Evolutionary conservation across 2,888 invertebrate species (phyloP), one percentile per base, ranked within the genome.

Genomic region (Drosophila subsilvestris): DNA sequence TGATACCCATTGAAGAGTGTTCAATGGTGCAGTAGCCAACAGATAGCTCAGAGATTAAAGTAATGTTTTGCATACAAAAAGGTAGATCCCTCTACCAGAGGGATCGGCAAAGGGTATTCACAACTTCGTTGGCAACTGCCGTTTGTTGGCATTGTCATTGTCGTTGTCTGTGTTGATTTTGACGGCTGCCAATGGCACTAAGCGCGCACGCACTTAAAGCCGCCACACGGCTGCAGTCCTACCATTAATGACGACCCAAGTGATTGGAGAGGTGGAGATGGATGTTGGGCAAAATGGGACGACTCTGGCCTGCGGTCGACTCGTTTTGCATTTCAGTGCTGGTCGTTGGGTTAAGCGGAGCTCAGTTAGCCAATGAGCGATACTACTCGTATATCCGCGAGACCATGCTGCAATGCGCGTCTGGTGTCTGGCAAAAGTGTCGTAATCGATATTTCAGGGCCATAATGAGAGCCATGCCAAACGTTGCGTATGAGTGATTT

Each of bases 371-470:
- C 50, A 60, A 43, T 12, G 20, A 49, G 45, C 51, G 49, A 17
- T 2, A 45, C 49, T 53, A 44, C 17, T 18, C 37, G 20, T 29
- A 68, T 60, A 72, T 67, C 79, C 77, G 71, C 76, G 7, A 14
- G 27, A 6, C 76, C 74, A 69, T 68, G 83, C 37, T 75, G 55
- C 68, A 60, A 51, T 22, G 56, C 55, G 60, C 59, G 65, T 47
- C 63, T 63, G 37, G 49, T 66, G 71, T 45, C 68, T 42, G 66
- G 72, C 53, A 69, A 78, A 78, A 63, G 80, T 82, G 85, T 78
- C 80, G 85, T 82, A 87, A 86, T 86, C 87, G 85, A 86, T 86
- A 85, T 85, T 85, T 78, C 83, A 87, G 80, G 79, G 80, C 82
- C 82, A 73, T 72, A 75, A 75, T 82, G 74, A 63, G 67, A 74